Evolutionary conservation across 2,888 invertebrate species (phyloP).

Genomic region (Hyles lineata): DNA sequence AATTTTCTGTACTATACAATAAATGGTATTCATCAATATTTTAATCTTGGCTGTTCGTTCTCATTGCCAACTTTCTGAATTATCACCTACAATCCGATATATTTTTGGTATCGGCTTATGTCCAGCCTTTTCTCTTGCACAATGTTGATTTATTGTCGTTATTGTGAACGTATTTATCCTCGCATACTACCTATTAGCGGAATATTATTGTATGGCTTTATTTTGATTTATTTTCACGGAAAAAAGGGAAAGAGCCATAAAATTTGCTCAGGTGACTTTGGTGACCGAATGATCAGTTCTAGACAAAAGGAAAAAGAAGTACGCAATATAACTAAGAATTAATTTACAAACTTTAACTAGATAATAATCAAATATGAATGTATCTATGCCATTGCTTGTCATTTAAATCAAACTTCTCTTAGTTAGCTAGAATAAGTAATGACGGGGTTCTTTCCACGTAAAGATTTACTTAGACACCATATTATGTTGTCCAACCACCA

Average conservation of each 20-base stretch:
- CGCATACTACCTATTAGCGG: not conserved
- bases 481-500: no score
- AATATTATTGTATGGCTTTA: not conserved
- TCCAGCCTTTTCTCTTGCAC: constrained; percentile 11
- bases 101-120: constrained; percentile 19
- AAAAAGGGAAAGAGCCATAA: not conserved
- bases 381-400: no score
- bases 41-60: constrained; percentile 11
- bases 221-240: not conserved
- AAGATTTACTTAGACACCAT: no score
- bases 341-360: no score
- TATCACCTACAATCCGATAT: constrained; percentile 36
- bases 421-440: no score
- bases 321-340: no score
- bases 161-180: not conserved
- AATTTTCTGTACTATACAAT: not conserved
- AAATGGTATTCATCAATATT: not conserved
- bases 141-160: constrained; percentile 19
- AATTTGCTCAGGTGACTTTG: not conserved
- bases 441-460: no score
- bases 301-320: no score
- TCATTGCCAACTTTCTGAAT: constrained; percentile 31
- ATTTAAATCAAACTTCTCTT: no score
- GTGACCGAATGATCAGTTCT: no score
- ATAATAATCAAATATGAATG: no score